These are phyloP conservation scores for Lasiommata megera DNA, from an alignment of 2,888 invertebrate species.

Conservation along the genomic window DNA sequence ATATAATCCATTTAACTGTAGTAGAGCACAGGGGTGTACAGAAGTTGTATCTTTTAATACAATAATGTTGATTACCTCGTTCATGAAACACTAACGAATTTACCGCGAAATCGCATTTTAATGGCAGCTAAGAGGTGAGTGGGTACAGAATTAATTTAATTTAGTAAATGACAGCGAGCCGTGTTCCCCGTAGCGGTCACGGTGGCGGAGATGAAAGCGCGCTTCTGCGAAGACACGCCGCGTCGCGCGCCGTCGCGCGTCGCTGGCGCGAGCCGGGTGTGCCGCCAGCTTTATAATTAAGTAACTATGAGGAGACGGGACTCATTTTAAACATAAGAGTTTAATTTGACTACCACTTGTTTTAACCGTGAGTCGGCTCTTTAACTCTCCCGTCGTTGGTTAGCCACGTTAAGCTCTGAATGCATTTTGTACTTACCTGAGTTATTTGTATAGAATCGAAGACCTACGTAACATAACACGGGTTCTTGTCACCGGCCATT, in stretches of 20 bases:
- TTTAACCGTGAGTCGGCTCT: too few species aligned
- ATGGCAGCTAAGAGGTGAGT: slow-evolving; percentile 4
- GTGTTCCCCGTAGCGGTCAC: slow-evolving; percentile 26
- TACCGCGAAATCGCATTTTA: slow-evolving; percentile 25
- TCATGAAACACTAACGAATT: slow-evolving; percentile 6
- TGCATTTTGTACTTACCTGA: too few species aligned
- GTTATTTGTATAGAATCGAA: too few species aligned
- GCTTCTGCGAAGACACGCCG: slow-evolving; percentile 46
- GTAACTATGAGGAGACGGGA: slow-evolving; percentile 15
- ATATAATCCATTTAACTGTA: too few species aligned
- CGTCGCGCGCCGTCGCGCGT: slow-evolving; percentile 44
- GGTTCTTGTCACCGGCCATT: too few species aligned
- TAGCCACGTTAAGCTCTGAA: too few species aligned
- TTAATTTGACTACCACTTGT: not conserved
- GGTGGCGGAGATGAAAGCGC: slow-evolving; percentile 48
- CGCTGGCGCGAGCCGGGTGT: slow-evolving; percentile 39
- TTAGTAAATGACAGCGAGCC: slow-evolving; percentile 28
- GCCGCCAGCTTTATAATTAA: slow-evolving; percentile 36
- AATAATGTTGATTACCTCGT: not conserved
- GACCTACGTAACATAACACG: too few species aligned
- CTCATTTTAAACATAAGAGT: not conserved
- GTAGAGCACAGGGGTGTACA: not conserved
- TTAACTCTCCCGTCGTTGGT: too few species aligned
- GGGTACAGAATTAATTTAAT: slow-evolving; percentile 21
- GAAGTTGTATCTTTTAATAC: not conserved